Evolutionary conservation across 2,797 vertebrate species (phyloP).

Genomic region (Acestrorhynchus altus): DNA sequence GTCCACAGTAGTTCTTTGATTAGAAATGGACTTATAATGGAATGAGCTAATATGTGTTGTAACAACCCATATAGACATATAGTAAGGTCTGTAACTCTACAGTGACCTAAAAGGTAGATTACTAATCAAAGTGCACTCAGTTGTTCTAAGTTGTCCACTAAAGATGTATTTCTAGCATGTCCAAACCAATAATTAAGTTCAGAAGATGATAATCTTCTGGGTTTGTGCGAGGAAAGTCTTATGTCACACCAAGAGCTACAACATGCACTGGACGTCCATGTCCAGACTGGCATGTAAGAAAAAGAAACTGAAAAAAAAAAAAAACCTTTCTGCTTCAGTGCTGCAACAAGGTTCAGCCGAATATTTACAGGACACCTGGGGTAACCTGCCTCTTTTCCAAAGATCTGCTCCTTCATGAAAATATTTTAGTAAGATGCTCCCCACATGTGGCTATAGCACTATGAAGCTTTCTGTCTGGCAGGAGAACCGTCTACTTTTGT

Average conservation of each 20-base stretch:
- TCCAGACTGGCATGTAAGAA: not conserved
- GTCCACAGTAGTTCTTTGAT: too few relatives aligned
- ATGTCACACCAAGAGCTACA: not conserved
- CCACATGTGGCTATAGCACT: conserved; percentile 20
- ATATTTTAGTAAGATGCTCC: conserved; percentile 29
- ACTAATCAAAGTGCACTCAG: too few relatives aligned
- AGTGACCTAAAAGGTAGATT: too few relatives aligned
- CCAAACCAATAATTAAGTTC: not conserved
- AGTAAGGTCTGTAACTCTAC: too few relatives aligned
- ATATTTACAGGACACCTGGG: conserved; percentile 5
- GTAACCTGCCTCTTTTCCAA: not conserved
- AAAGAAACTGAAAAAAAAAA: not conserved
- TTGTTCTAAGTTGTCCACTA: too few relatives aligned
- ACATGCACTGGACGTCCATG: not conserved
- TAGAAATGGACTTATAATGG: too few relatives aligned
- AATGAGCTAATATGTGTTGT: too few relatives aligned
- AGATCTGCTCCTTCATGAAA: not conserved
- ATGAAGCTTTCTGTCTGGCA: conserved; percentile 2
- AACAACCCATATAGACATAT: too few relatives aligned
- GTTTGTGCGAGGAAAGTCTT: not conserved
- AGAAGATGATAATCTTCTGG: not conserved
- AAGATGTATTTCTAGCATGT: not conserved
- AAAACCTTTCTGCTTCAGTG: not conserved
- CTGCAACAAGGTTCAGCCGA: not conserved
- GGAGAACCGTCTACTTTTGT: too few relatives aligned